Evolutionary conservation across 1,140 invertebrate genomes (phyloP).

Genomic region (Archivesica marissinica): DNA sequence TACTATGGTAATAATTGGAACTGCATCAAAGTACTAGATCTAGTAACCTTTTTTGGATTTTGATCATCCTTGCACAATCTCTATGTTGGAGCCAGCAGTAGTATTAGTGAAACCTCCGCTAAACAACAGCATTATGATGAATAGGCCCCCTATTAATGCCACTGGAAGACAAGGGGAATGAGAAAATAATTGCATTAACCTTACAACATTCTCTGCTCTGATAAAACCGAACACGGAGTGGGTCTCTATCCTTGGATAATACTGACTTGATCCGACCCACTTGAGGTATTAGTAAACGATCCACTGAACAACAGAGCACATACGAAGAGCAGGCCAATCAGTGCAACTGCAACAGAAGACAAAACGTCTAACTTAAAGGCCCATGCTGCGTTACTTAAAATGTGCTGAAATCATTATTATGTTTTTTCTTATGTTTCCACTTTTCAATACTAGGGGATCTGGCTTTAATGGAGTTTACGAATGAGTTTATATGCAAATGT

Average conservation of each 20-base stretch:
- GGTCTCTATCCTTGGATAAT: conserved; percentile 5
- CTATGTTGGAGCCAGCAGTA: not conserved
- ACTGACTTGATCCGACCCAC: not conserved
- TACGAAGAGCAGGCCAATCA: conserved; percentile 38
- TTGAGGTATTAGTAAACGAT: not conserved
- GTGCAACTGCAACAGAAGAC: conserved; percentile 46
- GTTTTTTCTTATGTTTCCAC: no score
- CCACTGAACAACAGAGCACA: conserved; percentile 32
- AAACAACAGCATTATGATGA: conserved; percentile 50
- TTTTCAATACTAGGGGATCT: no score
- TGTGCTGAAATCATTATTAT: no score
- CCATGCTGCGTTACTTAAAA: no score
- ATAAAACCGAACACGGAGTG: no score
- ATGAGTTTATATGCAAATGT: no score
- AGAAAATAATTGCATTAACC: conserved; percentile 7
- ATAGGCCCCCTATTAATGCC: conserved; percentile 46
- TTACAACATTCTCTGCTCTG: not conserved
- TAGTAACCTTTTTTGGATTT: no score
- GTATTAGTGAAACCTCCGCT: conserved; percentile 24
- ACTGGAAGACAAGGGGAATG: conserved; percentile 32
- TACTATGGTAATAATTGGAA: no score
- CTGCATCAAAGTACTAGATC: no score
- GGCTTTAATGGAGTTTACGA: no score
- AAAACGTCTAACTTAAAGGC: not conserved
- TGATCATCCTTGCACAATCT: not conserved